A percentile compares a stretch with the other conserved stretches of the same genome.
Conservation (phyloP, 2,113 vertebrate genomes). For the human (Homo sapiens) region DNA sequence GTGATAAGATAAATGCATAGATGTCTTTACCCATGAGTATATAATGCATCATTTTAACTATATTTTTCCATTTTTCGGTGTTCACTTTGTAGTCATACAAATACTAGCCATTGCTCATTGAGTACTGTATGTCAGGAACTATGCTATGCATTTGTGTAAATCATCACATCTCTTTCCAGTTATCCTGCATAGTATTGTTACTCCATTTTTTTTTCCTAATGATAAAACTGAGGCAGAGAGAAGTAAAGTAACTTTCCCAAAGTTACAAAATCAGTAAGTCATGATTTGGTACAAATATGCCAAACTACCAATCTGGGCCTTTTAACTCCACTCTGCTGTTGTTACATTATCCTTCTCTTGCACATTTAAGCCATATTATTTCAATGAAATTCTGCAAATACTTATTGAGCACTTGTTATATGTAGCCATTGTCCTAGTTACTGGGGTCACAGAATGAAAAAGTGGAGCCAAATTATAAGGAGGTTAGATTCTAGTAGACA, state of each 20-base stretch:
- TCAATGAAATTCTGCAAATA: neutral
- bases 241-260: neutral
- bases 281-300: neutral
- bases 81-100: neutral
- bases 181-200: neutral
- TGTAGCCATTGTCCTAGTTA: neutral
- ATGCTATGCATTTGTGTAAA: neutral
- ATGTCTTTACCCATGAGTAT: neutral
- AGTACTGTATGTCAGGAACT: neutral
- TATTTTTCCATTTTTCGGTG: neutral
- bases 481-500: neutral
- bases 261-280: neutral
- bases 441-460: neutral
- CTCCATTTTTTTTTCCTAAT: neutral
- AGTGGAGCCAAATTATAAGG: neutral
- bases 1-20: neutral
- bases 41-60: neutral
- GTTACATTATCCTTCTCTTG: neutral
- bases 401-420: neutral
- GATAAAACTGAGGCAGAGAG: neutral
- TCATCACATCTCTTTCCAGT: neutral
- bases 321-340: neutral
- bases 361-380: neutral
- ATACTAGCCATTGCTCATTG: neutral
- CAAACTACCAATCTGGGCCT: neutral